These are phyloP conservation scores for Oscheius sp. DNA, from an alignment of 2,888 invertebrate species.

Conservation along the genomic window DNA sequence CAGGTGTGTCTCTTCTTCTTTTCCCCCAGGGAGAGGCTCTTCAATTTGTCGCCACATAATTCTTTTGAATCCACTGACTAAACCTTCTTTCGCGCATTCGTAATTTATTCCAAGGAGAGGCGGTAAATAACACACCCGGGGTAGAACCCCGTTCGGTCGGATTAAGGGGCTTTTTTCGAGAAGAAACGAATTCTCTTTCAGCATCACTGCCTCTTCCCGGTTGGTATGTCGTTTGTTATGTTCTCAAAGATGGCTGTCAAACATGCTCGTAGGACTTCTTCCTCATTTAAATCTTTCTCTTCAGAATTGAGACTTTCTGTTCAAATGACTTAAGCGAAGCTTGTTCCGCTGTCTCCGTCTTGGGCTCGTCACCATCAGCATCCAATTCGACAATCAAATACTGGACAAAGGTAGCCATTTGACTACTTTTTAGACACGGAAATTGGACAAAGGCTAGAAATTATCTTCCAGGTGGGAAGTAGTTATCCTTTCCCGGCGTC, in stretches of 20 bases:
- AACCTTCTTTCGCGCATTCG: not conserved
- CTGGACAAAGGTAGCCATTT: slow-evolving; percentile 28
- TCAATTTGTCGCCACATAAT: slow-evolving; percentile 1
- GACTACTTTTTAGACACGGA: not conserved
- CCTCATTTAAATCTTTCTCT: not conserved
- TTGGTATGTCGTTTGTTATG: slow-evolving; percentile 32
- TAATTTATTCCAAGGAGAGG: slow-evolving; percentile 22
- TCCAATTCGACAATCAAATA: slow-evolving; percentile 27
- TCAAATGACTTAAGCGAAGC: slow-evolving; percentile 26
- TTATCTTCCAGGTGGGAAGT: slow-evolving; percentile 13
- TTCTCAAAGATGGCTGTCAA: slow-evolving; percentile 24
- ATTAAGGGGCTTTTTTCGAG: not conserved
- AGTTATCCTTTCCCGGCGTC: slow-evolving; percentile 21
- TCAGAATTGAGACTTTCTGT: slow-evolving; percentile 32
- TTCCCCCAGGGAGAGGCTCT: not conserved
- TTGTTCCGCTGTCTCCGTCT: slow-evolving; percentile 17
- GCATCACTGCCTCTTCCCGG: slow-evolving; percentile 27
- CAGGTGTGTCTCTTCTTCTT: slow-evolving; percentile 14
- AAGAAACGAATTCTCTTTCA: slow-evolving; percentile 1
- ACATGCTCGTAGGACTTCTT: slow-evolving; percentile 26
- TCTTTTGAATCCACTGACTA: slow-evolving; percentile 9
- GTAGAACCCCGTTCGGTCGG: not conserved
- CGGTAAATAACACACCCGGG: not conserved
- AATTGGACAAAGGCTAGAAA: too few species aligned
- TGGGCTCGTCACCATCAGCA: slow-evolving; percentile 31